Evolutionary conservation across 2,888 invertebrate species (phyloP), one percentile per base, ranked within the genome.

Genomic region (Cerastis rubricosa): DNA sequence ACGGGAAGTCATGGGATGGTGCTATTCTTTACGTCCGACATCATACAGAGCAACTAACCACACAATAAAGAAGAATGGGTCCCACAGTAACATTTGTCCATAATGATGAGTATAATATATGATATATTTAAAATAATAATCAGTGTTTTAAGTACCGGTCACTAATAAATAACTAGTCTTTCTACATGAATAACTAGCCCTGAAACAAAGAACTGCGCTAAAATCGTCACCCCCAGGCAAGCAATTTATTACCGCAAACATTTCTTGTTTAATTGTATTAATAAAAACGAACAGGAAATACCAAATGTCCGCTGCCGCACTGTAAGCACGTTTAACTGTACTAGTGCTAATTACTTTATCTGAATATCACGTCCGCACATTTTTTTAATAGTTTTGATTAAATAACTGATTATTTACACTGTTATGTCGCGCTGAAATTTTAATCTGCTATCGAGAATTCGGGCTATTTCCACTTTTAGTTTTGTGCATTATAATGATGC

Each of bases 341-440:
- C 35, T 29, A 68, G 51, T n/a, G 59, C 40, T 74, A 82, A 88
- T 89, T 78, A 84, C 70, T 85, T 74, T 80, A 87, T 83, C 84
- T 86, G 69, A 35, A 71, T 82, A 88, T 85, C 82, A 87, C 88
- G 86, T 85, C 88, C 88, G 88, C 65, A 64, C 73, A 78, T 82
- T 81, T 83, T 88, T 77, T 61, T 65, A 71, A 73, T 61, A 25
- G 67, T 59, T 73, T 66, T 73, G 40, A 85, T 82, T 73, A 51
- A n/a, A 40, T 43, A 49, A 4, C 22, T n/a, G 12, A 59, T 71
- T 65, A n/a, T 54, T 67, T 61, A 40, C 25, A 47, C 29, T 25
- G n/a, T 59, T 29, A 22, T 17, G 1, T 45, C 6, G 80, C 51
- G n/a, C 19, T 80, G 45, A 47, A 51, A 66, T 19, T 51, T 25